Base-by-base conservation (phyloP, 1,140 invertebrate genomes). In the Scaptomyza montana region DNA sequence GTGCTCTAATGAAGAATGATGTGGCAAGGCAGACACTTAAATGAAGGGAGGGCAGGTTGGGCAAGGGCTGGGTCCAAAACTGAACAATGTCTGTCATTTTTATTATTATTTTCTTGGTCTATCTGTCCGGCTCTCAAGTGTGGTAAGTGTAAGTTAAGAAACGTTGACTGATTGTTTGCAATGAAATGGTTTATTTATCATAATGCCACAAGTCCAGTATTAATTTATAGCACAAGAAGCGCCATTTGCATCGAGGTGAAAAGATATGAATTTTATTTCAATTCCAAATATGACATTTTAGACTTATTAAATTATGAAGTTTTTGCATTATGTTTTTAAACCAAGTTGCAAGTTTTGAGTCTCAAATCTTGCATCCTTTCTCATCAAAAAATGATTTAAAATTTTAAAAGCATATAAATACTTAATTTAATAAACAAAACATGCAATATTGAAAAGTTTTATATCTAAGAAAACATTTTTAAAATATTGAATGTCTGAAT, bases 1-100 rank as follows among this genome's bases (percentile, higher is more conserved):
- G 16, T 33, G 43, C 36, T 39, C 56, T 73, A 73, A 73, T 73
- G 64, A 73, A 73, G 64, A 73, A 67, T 61, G 70, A 73, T 73
- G 64, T 47, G 43, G 36, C 47, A 8, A 45, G 46, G 36, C 64
- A 56, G 5, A 36, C 33, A 9, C 33, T 45, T 10, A 9, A 33
- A 19, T 12, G 16, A 19, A 10, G 16, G 51, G 4, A 3, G 8
- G 6, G 16, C 10, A 2, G 28, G 9, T 33, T 30, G 3, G 7
- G 30, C 2, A 19, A 7, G 2, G 10, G 28, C 13, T 25, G 21
- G 21, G 33, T 36, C 33, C 33, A 16, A 10, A 1, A 21, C 13
- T 64, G 46, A 71, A 54, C 13, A 72, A 72, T 72, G 50, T 41
- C 56, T 61, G 50, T 67, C 47, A 72, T 72, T 72, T 60, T 47